A percentile compares a stretch with the other conserved stretches of the same genome.
These are phyloP conservation scores for Pogonomyrmex californicus DNA, from an alignment of 1,140 invertebrate species.

Conservation along the genomic window DNA sequence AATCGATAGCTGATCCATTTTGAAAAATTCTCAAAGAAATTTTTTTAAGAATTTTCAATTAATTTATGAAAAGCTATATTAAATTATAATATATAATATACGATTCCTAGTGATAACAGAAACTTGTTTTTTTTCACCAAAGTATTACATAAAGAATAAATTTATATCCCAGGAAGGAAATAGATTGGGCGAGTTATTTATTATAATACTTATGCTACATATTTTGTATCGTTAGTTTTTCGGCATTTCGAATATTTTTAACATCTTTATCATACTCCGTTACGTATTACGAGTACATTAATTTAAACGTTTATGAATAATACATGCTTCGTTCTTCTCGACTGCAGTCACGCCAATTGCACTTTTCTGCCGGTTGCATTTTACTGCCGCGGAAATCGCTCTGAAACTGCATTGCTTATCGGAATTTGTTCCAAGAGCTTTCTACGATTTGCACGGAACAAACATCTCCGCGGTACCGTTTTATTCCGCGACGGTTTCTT, in stretches of 20 bases:
- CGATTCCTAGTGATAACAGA: not conserved
- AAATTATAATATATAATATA: not conserved
- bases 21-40: not conserved
- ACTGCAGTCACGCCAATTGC: not conserved
- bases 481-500: constrained; percentile 45
- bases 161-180: not conserved
- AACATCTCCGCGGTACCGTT: constrained; percentile 34
- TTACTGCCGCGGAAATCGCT: not conserved
- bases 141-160: not conserved
- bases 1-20: not conserved
- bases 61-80: not conserved
- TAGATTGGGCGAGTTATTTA: not conserved
- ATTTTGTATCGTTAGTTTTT: not conserved
- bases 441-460: constrained; percentile 44
- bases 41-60: not conserved
- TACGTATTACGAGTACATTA: not conserved
- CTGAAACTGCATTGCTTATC: constrained; percentile 18
- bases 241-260: not conserved
- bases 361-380: not conserved
- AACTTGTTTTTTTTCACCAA: not conserved
- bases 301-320: constrained; percentile 24
- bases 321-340: not conserved
- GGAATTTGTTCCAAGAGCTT: constrained; percentile 39
- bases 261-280: not conserved
- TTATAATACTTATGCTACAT: too few relatives aligned